A percentile compares a stretch with the other conserved stretches of the same genome.
phyloP scores from a whole-genome alignment of 1,140 invertebrate genomes.

The Heliconius hermathena region DNA sequence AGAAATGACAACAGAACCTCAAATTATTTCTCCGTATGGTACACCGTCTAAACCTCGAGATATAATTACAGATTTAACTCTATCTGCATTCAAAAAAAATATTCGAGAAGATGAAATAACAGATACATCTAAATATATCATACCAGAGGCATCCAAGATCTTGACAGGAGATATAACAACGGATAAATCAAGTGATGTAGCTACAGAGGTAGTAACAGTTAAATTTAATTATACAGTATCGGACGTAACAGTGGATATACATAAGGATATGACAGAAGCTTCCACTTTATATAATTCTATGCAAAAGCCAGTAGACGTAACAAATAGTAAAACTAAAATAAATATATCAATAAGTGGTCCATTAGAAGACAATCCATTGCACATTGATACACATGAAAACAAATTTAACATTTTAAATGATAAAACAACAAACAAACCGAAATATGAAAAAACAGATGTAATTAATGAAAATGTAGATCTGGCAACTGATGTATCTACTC shows the following conservation, averaged over 20 bases:
- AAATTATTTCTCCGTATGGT: not conserved
- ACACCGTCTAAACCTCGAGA: not conserved
- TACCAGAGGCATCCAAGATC: not conserved
- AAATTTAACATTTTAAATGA: not conserved
- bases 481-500: not conserved
- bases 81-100: not conserved
- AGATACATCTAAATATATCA: not conserved
- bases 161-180: not conserved
- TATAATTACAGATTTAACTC: not conserved
- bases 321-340: not conserved
- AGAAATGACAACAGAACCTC: not conserved
- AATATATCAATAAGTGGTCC: not conserved
- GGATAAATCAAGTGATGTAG: not conserved
- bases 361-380: not conserved
- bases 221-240: not conserved
- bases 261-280: not conserved
- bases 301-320: not conserved
- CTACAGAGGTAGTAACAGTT: not conserved
- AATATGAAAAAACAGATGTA: not conserved
- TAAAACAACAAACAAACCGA: not conserved
- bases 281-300: not conserved
- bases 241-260: not conserved
- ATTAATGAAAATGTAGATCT: not conserved
- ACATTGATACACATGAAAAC: not conserved
- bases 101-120: not conserved